These are phyloP conservation scores for Grallaria varia DNA, from an alignment of 2,113 vertebrate genomes.

Conservation along the genomic window DNA sequence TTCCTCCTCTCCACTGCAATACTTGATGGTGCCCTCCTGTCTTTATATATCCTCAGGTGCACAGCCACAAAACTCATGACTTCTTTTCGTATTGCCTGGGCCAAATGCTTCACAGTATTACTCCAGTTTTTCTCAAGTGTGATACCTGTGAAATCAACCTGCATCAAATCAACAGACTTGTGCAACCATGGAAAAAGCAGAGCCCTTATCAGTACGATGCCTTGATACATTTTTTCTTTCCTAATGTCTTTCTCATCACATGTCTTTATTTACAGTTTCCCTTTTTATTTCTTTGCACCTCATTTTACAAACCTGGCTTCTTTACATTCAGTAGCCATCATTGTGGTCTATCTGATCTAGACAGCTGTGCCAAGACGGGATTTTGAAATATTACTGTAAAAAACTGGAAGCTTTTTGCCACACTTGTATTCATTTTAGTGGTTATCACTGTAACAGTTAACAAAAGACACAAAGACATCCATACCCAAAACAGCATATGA, in stretches of 20 bases:
- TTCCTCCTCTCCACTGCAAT: not conserved
- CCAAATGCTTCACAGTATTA: not conserved
- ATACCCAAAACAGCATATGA: slow-evolving; percentile 64
- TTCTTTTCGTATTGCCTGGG: not conserved
- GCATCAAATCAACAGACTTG: not conserved
- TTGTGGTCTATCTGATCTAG: slow-evolving; percentile 34
- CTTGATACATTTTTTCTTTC: not conserved
- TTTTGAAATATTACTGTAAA: slow-evolving; percentile 51
- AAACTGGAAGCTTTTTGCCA: slow-evolving; percentile 30
- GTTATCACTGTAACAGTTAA: slow-evolving; percentile 67
- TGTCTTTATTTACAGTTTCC: slow-evolving; percentile 12
- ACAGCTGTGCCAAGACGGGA: slow-evolving; percentile 26
- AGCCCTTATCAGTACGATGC: not conserved
- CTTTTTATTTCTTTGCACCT: not conserved
- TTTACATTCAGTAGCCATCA: slow-evolving; percentile 23
- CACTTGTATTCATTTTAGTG: slow-evolving; percentile 62
- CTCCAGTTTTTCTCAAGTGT: not conserved
- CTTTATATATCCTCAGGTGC: not conserved
- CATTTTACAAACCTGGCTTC: not conserved
- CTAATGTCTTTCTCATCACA: not conserved
- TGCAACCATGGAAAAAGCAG: not conserved
- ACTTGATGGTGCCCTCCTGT: not conserved
- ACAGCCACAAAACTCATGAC: not conserved
- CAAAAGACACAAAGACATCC: slow-evolving; percentile 65
- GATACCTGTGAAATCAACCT: not conserved